A percentile compares a stretch with the other conserved stretches of the same genome.
Conservation (phyloP, 1,140 invertebrate species). For the Hylyphantes graminicola region DNA sequence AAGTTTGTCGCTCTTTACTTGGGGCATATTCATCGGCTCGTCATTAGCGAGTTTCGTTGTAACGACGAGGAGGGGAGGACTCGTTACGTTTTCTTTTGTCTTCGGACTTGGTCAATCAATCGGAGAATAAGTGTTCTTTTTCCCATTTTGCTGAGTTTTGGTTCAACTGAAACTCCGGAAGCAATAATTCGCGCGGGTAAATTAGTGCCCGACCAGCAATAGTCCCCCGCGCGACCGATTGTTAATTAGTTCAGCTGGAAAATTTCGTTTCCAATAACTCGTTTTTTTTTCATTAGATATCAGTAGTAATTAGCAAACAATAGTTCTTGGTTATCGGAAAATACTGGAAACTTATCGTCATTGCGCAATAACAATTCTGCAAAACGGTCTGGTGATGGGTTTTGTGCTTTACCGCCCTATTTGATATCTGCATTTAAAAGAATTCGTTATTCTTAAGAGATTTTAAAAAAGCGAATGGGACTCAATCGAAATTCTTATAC, state of each 20-base stretch:
- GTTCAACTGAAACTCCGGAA: slow-evolving; percentile 41
- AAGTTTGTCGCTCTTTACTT: slow-evolving; percentile 55
- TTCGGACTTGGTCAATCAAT: slow-evolving; percentile 56
- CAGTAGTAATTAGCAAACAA: slow-evolving; percentile 56
- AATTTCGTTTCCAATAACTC: slow-evolving; percentile 55
- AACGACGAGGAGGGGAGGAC: slow-evolving; percentile 2
- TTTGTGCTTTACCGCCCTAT: slow-evolving; percentile 8
- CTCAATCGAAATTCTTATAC: too few relatives aligned
- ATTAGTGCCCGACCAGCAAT: slow-evolving; percentile 54
- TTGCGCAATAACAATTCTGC: slow-evolving; percentile 20
- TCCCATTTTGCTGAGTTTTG: slow-evolving; percentile 58
- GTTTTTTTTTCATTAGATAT: slow-evolving; percentile 56
- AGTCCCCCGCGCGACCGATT: slow-evolving; percentile 40
- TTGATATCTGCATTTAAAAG: too few relatives aligned
- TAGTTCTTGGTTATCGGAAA: slow-evolving; percentile 49
- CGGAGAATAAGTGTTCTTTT: slow-evolving; percentile 58
- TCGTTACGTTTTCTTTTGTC: slow-evolving; percentile 57
- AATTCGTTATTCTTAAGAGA: too few relatives aligned
- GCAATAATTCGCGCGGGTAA: slow-evolving; percentile 55
- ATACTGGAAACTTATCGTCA: slow-evolving; percentile 41
- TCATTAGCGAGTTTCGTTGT: slow-evolving; percentile 30
- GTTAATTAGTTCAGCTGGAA: slow-evolving; percentile 57
- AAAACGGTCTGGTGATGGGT: slow-evolving; percentile 11
- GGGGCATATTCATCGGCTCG: slow-evolving; percentile 40
- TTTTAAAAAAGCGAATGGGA: too few relatives aligned